Evolutionary conservation across 2,888 invertebrate species (phyloP).

Genomic region (Pherbina coryleti): DNA sequence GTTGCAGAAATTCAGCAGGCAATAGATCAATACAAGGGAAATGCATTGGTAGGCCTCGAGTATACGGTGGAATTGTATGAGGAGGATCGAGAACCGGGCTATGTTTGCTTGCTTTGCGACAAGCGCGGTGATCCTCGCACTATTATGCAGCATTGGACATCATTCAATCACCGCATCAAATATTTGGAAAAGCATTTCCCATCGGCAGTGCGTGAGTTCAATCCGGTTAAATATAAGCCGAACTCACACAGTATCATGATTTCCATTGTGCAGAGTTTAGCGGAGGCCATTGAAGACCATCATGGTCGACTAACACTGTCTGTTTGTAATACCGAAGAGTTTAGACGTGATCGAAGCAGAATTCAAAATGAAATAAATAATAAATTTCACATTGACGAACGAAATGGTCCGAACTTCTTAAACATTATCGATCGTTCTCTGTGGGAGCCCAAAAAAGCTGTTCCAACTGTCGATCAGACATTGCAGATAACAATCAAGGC

Average conservation of each 20-base stretch:
- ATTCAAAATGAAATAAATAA: conserved; percentile 77
- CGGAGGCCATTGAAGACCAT: conserved; percentile 80
- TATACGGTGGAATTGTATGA: conserved; percentile 82
- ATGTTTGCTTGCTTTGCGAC: conserved; percentile 83
- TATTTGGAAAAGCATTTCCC: conserved; percentile 74
- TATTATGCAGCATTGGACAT: conserved; percentile 83
- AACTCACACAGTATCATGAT: conserved; percentile 72
- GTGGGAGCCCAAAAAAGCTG: conserved; percentile 46
- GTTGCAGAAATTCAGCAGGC: conserved; percentile 71
- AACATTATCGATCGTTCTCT: conserved; percentile 70
- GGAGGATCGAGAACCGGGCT: conserved; percentile 78
- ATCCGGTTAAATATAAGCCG: conserved; percentile 74
- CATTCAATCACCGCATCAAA: conserved; percentile 81
- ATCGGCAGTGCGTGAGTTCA: conserved; percentile 74
- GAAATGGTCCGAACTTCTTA: conserved; percentile 72
- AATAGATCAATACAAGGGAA: conserved; percentile 70
- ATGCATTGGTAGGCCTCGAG: conserved; percentile 78
- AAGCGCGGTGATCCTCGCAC: conserved; percentile 85
- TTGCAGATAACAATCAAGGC: conserved; percentile 61
- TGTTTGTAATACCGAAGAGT: conserved; percentile 78
- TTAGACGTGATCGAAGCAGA: conserved; percentile 75
- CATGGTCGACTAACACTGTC: conserved; percentile 79
- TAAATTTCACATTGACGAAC: conserved; percentile 77
- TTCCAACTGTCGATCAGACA: conserved; percentile 37
- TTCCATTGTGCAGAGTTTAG: conserved; percentile 71